Percentiles rank a stretch among this genome's conserved stretches.
Conservation (phyloP, 2,113 vertebrate genomes). For the Pomatorhinus ruficollis region DNA sequence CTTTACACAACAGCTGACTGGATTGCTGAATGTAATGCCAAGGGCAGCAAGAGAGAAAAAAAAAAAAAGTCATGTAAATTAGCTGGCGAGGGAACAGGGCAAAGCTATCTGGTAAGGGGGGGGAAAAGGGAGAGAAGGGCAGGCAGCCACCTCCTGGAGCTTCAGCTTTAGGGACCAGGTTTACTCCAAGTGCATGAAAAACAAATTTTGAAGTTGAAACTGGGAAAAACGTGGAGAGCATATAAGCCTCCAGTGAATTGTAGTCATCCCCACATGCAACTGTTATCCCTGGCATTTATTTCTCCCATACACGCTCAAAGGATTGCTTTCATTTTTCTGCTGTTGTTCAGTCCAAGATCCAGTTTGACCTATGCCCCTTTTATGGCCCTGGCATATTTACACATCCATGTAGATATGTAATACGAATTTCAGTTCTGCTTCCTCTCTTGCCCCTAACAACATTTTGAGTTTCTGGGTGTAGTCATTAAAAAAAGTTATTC, state of each 20-base stretch:
- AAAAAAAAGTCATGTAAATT: constrained; percentile 44
- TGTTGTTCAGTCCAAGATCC: background rate
- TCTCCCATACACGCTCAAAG: background rate
- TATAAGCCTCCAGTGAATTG: background rate
- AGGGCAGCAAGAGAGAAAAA: constrained; percentile 1
- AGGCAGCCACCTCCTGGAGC: constrained; percentile 14
- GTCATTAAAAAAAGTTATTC: background rate
- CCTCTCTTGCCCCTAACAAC: background rate
- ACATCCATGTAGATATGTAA: background rate
- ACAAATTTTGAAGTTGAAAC: background rate
- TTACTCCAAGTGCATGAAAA: background rate
- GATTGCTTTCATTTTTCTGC: background rate
- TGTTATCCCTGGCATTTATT: background rate
- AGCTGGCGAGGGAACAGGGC: constrained; percentile 45
- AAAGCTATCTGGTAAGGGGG: constrained; percentile 6
- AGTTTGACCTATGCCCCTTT: background rate
- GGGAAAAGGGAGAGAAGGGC: background rate
- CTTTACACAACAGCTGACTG: constrained; percentile 35
- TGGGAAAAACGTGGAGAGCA: fast-evolving
- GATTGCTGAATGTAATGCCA: constrained; percentile 29
- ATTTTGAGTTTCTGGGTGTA: background rate
- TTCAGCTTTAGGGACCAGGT: background rate
- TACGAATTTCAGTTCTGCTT: background rate
- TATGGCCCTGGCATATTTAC: background rate
- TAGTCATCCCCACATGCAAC: background rate